phyloP scores from a whole-genome alignment of 2,113 vertebrate species.

The Anas platyrhynchos region DNA sequence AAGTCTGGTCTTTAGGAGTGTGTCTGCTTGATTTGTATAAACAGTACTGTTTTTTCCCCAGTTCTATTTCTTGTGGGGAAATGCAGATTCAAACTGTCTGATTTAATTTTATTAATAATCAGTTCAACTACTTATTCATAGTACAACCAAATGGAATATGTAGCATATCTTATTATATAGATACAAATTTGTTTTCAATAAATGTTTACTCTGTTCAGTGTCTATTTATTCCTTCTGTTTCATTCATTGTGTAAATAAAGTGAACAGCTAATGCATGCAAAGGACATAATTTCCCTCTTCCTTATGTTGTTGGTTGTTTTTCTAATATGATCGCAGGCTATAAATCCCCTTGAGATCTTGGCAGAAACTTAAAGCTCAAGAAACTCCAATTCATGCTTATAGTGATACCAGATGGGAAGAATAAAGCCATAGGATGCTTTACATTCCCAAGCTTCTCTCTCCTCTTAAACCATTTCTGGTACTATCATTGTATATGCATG shows the following conservation, averaged over 20 bases:
- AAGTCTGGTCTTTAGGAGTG: neutral
- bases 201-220: neutral
- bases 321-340: neutral
- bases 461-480: neutral
- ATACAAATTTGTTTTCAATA: neutral
- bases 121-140: neutral
- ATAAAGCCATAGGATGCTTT: neutral
- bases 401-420: neutral
- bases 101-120: neutral
- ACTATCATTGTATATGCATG: neutral
- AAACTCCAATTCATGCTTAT: neutral
- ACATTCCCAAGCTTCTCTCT: neutral
- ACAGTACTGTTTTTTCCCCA: neutral
- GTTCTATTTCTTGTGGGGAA: neutral
- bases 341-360: neutral
- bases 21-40: neutral
- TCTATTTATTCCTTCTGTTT: slow-evolving; percentile 9
- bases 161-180: neutral
- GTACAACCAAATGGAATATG: neutral
- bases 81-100: neutral
- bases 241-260: slow-evolving; percentile 6
- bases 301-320: neutral
- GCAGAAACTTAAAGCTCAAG: neutral
- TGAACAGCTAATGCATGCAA: neutral
- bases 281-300: neutral